Evolutionary conservation across 2,113 vertebrate species (phyloP).

Genomic region (Carollia perspicillata): DNA sequence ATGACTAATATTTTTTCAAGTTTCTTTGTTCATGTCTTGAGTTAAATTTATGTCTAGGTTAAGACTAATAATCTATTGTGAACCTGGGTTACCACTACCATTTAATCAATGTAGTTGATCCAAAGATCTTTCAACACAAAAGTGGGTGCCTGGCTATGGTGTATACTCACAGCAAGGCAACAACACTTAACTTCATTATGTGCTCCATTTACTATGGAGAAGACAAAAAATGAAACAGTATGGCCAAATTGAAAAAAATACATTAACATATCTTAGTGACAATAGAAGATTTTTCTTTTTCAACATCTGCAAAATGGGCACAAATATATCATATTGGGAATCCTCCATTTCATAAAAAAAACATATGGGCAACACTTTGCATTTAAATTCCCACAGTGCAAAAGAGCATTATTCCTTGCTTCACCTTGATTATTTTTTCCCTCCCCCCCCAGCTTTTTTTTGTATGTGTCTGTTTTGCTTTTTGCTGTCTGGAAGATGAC

Average conservation of each 20-base stretch:
- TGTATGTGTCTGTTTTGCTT: background rate
- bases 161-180: background rate
- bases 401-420: background rate
- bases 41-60: background rate
- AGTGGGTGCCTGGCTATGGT: background rate
- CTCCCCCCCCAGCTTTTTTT: no score
- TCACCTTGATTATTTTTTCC: background rate
- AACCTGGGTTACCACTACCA: background rate
- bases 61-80: background rate
- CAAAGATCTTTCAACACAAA: background rate
- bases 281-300: background rate
- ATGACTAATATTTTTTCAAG: background rate
- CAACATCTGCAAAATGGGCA: background rate
- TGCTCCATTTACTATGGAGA: background rate
- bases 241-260: background rate
- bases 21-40: background rate
- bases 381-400: background rate
- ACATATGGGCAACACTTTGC: no score
- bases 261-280: background rate
- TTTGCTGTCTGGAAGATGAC: background rate
- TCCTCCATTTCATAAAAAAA: background rate
- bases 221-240: background rate
- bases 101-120: background rate
- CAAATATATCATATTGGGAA: background rate
- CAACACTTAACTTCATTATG: background rate